These are phyloP conservation scores for Villa cingulata DNA, from an alignment of 2,888 invertebrate species.

Conservation along the genomic window DNA sequence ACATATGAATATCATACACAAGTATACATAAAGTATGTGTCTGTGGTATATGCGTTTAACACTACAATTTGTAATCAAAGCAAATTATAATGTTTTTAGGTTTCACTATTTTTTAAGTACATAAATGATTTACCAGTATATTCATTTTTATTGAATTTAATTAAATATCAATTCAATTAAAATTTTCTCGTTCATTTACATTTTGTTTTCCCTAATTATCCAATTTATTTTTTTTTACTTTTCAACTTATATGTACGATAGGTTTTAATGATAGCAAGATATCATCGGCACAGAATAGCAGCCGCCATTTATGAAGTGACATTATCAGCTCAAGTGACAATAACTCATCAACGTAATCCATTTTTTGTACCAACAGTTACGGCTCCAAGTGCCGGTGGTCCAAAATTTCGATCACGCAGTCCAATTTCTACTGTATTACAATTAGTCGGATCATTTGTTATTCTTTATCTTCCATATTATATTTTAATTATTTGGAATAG, in stretches of 20 bases:
- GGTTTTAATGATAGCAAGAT: slow-evolving; percentile 51
- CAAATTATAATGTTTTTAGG: too few species aligned
- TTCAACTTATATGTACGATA: too few species aligned
- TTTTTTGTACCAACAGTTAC: slow-evolving; percentile 57
- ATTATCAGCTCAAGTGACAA: slow-evolving; percentile 68
- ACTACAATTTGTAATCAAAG: too few species aligned
- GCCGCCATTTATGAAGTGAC: slow-evolving; percentile 77
- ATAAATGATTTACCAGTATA: too few species aligned
- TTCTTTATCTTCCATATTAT: slow-evolving; percentile 64
- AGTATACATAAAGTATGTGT: too few species aligned
- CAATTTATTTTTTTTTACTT: too few species aligned
- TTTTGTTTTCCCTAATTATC: background rate
- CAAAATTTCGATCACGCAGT: slow-evolving; percentile 40
- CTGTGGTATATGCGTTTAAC: too few species aligned
- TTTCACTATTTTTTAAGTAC: too few species aligned
- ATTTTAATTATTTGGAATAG: slow-evolving; percentile 55
- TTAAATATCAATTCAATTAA: too few species aligned
- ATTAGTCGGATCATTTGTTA: slow-evolving; percentile 54
- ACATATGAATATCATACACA: too few species aligned
- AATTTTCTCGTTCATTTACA: too few species aligned
- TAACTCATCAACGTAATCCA: slow-evolving; percentile 68
- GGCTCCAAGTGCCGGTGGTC: slow-evolving; percentile 38
- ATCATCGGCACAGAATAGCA: slow-evolving; percentile 70
- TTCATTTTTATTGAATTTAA: too few species aligned
- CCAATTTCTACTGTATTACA: slow-evolving; percentile 57